Conservation (phyloP, 2,888 invertebrate species). For the Pantelozetes paolii region DNA sequence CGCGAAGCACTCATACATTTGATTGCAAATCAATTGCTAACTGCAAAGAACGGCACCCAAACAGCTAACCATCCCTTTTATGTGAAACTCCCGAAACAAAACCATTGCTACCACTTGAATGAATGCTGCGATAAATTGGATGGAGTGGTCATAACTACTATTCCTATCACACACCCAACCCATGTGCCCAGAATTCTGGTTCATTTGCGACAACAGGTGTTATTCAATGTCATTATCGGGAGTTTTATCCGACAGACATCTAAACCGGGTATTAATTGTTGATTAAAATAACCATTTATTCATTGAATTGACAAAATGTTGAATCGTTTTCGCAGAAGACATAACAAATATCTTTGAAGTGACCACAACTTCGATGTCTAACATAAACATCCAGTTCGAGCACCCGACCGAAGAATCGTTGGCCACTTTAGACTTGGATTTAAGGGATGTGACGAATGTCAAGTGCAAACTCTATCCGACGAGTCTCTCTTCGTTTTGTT, state of each 20-base stretch:
- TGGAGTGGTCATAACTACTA: slow-evolving; percentile 69
- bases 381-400: slow-evolving; percentile 82
- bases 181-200: slow-evolving; percentile 83
- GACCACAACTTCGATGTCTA: slow-evolving; percentile 80
- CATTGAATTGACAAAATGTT: slow-evolving; percentile 2
- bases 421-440: slow-evolving; percentile 84
- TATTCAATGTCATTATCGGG: slow-evolving; percentile 81
- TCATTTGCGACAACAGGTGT: slow-evolving; percentile 77
- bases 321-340: too few species aligned
- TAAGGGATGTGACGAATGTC: slow-evolving; percentile 72
- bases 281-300: too few species aligned
- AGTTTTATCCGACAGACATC: slow-evolving; percentile 74
- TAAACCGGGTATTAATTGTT: slow-evolving; percentile 64
- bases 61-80: slow-evolving; percentile 35
- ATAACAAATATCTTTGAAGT: slow-evolving; percentile 74
- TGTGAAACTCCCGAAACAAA: slow-evolving; percentile 72
- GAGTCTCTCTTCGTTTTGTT: slow-evolving; percentile 54
- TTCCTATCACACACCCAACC: slow-evolving; percentile 89
- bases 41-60: not conserved
- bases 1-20: slow-evolving; percentile 39
- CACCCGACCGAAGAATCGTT: slow-evolving; percentile 87
- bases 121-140: slow-evolving; percentile 58
- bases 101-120: slow-evolving; percentile 88
- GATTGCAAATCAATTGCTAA: slow-evolving; percentile 42
- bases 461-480: slow-evolving; percentile 71